Evolutionary conservation across 1,140 invertebrate species (phyloP).

Genomic region (Chlorops oryzae): DNA sequence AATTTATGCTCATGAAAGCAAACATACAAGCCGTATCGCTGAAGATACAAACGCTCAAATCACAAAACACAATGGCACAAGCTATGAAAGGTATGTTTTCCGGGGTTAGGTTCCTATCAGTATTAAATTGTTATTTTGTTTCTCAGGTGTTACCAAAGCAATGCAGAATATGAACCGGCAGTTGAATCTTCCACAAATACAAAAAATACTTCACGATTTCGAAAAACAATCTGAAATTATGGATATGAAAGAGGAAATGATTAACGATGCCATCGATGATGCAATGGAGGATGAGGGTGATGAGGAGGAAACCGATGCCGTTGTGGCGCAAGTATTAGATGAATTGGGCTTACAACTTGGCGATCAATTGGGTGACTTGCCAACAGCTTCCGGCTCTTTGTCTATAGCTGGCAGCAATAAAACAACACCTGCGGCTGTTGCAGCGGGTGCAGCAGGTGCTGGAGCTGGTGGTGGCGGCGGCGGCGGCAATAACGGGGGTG

Average conservation of each 20-base stretch:
- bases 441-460: constrained; percentile 52
- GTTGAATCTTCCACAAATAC: constrained; percentile 97
- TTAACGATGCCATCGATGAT: constrained; percentile 99
- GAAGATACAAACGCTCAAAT: constrained; percentile 97
- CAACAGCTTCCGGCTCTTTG: constrained; percentile 50
- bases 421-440: constrained; percentile 50
- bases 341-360: constrained; percentile 92
- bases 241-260: constrained; percentile 99
- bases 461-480: constrained; percentile 53
- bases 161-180: constrained; percentile 99
- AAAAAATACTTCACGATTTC: constrained; percentile 98
- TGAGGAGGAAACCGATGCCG: constrained; percentile 94
- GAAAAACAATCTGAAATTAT: constrained; percentile 99
- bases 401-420: constrained; percentile 41
- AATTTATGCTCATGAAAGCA: constrained; percentile 99
- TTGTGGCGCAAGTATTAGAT: constrained; percentile 90
- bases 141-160: constrained; percentile 81
- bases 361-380: constrained; percentile 80
- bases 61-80: constrained; percentile 98
- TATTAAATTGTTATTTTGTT: constrained; percentile 6
- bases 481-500: constrained; percentile 49
- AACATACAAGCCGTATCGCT: constrained; percentile 98
- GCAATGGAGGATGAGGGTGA: constrained; percentile 98
- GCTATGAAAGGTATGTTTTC: constrained; percentile 80
- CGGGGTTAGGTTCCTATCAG: not conserved